Conservation (phyloP, 2,113 vertebrate species). For the Ptyas mucosa region DNA sequence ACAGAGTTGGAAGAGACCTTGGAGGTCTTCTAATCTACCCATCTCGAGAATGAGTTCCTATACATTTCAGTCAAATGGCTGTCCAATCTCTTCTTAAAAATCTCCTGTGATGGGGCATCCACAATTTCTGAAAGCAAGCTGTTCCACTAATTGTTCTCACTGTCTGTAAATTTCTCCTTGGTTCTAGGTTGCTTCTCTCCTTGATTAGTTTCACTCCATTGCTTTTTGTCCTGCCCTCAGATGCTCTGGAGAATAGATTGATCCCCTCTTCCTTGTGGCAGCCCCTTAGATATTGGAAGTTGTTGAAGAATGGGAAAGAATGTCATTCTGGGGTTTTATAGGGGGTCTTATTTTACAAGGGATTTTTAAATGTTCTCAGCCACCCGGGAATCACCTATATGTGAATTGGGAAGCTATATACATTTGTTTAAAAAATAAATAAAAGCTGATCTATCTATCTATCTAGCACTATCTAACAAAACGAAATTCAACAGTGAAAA, state of each 20-base stretch:
- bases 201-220: neutral
- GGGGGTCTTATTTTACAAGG: neutral
- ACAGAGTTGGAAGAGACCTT: neutral
- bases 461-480: no score
- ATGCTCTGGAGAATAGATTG: neutral
- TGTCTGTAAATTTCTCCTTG: neutral
- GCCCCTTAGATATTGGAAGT: neutral
- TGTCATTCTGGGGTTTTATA: neutral
- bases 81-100: no score
- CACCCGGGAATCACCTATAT: neutral
- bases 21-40: no score
- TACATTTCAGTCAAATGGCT: no score
- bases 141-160: neutral
- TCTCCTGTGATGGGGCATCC: neutral
- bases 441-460: neutral
- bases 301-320: neutral
- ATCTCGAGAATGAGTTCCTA: no score
- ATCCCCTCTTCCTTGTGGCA: neutral
- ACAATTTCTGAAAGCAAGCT: neutral
- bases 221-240: neutral
- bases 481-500: no score
- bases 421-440: neutral
- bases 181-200: neutral
- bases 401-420: neutral
- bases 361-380: neutral